Percentiles rank a stretch among this genome's conserved stretches.
Evolutionary conservation across 2,888 invertebrate species (phyloP).

Genomic region (Meta bourneti): DNA sequence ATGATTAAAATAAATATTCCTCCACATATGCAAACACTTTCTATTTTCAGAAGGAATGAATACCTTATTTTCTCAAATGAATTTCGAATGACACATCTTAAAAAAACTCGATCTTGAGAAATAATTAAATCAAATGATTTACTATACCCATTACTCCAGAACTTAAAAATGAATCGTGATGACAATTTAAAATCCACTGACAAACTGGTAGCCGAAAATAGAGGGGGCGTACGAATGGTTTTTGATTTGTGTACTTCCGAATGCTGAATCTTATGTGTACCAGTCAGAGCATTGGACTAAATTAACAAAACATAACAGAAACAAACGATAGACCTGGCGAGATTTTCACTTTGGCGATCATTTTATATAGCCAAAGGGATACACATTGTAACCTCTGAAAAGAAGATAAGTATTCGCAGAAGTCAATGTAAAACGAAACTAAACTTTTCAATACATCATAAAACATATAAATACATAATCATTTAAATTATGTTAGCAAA

Average conservation of each 20-base stretch:
- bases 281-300: conserved; percentile 42
- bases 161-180: not conserved
- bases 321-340: conserved; percentile 1
- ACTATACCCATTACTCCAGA: not conserved
- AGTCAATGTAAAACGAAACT: not conserved
- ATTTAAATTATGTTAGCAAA: too few relatives aligned
- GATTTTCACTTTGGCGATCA: conserved; percentile 15
- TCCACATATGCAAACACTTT: too few relatives aligned
- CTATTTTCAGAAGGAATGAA: too few relatives aligned
- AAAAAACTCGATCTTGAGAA: too few relatives aligned
- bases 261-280: conserved; percentile 52
- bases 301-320: conserved; percentile 37
- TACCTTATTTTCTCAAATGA: too few relatives aligned
- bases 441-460: too few relatives aligned
- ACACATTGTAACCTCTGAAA: not conserved
- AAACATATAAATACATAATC: too few relatives aligned
- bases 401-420: not conserved
- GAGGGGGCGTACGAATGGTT: conserved; percentile 49
- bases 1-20: not conserved
- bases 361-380: not conserved
- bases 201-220: not conserved
- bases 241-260: conserved; percentile 6
- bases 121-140: too few relatives aligned
- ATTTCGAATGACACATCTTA: too few relatives aligned
- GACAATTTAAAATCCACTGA: not conserved